Percentiles rank a stretch among this genome's conserved stretches.
Evolutionary conservation across 2,113 vertebrate species (phyloP).

Genomic region (Oncorhynchus nerka): DNA sequence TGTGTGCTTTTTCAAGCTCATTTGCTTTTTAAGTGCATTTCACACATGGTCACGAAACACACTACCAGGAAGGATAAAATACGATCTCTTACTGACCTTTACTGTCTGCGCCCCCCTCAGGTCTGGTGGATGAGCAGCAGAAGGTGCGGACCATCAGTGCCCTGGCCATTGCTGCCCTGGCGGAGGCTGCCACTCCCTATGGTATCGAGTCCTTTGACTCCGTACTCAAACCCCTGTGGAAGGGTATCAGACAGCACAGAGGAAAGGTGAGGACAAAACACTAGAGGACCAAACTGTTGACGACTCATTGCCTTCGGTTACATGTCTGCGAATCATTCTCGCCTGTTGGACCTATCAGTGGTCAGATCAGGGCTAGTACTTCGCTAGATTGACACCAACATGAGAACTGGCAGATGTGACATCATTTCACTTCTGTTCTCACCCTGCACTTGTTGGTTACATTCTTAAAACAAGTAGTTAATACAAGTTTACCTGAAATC

Average conservation of each 20-base stretch:
- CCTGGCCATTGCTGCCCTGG: constrained; percentile 95
- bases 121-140: constrained; percentile 98
- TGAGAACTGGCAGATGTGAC: constrained; percentile 52
- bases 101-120: constrained; percentile 61
- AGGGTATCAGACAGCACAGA: constrained; percentile 97
- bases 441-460: constrained; percentile 66
- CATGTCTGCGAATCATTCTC: constrained; percentile 57
- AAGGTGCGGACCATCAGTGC: constrained; percentile 98
- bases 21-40: neutral
- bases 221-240: constrained; percentile 97
- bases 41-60: neutral
- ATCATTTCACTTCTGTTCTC: constrained; percentile 54
- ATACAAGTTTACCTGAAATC: too few species aligned
- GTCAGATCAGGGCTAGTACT: constrained; percentile 62
- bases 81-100: too few species aligned
- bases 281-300: neutral
- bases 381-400: constrained; percentile 40
- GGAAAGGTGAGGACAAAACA: constrained; percentile 82
- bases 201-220: constrained; percentile 99
- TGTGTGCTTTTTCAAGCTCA: too few species aligned
- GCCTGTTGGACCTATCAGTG: constrained; percentile 57
- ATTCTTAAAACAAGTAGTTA: neutral
- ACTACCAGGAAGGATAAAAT: too few species aligned
- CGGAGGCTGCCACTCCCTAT: constrained; percentile 96
- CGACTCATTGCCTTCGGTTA: neutral